phyloP scores from a whole-genome alignment of 1,140 invertebrate species.

The Heliconius eleuchia region DNA sequence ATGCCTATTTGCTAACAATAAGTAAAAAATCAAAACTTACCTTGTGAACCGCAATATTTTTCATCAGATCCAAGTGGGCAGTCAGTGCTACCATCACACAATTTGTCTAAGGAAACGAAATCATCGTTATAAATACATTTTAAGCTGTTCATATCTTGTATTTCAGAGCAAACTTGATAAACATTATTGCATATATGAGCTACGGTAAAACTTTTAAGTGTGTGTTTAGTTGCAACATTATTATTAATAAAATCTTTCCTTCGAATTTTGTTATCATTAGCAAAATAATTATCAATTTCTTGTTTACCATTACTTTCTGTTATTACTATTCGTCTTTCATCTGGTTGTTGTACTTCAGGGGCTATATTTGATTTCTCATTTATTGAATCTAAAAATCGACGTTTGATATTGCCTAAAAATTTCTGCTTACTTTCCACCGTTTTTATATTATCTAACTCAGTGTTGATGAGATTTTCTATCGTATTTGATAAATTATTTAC shows the following conservation, averaged over 20 bases:
- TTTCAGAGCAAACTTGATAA: constrained; percentile 46
- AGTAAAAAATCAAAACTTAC: constrained; percentile 35
- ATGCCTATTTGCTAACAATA: background rate
- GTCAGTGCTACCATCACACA: constrained; percentile 58
- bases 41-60: constrained; percentile 54
- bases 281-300: background rate
- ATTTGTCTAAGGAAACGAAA: constrained; percentile 45
- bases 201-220: constrained; percentile 2
- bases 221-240: background rate
- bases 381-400: constrained; percentile 14
- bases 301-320: background rate
- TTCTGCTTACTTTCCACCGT: constrained; percentile 18
- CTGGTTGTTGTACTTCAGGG: background rate
- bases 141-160: constrained; percentile 50
- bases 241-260: background rate
- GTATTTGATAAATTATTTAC: constrained; percentile 4
- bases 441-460: constrained; percentile 7
- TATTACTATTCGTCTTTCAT: background rate
- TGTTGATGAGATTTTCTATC: constrained; percentile 22
- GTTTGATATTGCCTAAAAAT: constrained; percentile 23
- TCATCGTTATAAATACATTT: constrained; percentile 49
- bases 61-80: constrained; percentile 59
- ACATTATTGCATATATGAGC: constrained; percentile 31
- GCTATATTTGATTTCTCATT: constrained; percentile 17
- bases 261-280: background rate